These are phyloP conservation scores for Buceros bicornis DNA, from an alignment of 2,797 vertebrate species.

Conservation along the genomic window DNA sequence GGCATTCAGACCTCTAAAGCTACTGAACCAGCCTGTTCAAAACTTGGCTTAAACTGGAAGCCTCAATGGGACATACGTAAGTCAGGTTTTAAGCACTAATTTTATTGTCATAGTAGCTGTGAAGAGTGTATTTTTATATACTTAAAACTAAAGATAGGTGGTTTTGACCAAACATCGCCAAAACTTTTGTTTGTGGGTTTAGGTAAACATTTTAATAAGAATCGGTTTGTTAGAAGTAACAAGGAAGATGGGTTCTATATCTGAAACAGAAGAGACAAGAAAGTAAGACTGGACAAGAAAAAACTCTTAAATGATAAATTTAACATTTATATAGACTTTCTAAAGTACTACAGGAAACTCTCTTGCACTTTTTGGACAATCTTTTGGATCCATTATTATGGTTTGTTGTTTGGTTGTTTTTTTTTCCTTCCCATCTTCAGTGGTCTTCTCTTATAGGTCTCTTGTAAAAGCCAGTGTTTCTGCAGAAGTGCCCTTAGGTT, in stretches of 20 bases:
- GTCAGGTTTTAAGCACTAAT: constrained; percentile 3
- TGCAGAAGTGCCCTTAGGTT: background rate
- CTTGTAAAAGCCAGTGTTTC: background rate
- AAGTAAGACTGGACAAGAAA: background rate
- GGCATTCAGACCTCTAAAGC: constrained; percentile 20
- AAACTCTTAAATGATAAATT: background rate
- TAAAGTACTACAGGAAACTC: background rate
- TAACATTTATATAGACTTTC: background rate
- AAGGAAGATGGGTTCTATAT: background rate
- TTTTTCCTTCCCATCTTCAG: background rate
- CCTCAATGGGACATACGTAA: background rate
- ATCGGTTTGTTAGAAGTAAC: background rate
- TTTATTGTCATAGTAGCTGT: background rate
- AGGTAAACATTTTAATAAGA: background rate
- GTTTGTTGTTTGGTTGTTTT: accelerated
- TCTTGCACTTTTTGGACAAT: background rate
- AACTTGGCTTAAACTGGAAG: constrained; percentile 23
- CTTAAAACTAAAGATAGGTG: background rate
- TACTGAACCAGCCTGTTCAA: constrained; percentile 47
- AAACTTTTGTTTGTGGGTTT: background rate
- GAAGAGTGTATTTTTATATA: background rate
- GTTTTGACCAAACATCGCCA: background rate
- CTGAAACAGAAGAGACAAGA: background rate
- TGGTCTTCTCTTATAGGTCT: background rate
- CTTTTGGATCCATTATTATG: background rate